A percentile compares a stretch with the other conserved stretches of the same genome.
Conservation (phyloP, 2,113 vertebrate species). For the Planiliza haematocheilus region DNA sequence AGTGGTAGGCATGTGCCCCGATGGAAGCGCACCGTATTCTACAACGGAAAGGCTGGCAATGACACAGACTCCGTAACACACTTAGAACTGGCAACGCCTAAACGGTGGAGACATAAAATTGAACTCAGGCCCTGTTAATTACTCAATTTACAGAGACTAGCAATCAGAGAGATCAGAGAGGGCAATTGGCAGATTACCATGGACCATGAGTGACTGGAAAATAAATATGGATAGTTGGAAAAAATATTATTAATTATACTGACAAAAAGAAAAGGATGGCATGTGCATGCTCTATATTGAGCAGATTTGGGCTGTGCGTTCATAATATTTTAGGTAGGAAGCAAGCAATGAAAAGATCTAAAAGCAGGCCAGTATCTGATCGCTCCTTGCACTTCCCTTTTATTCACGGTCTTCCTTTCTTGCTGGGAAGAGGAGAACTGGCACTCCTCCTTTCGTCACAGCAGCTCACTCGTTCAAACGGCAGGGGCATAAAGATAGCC, state of each 20-base stretch:
- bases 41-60: slow-evolving; percentile 8
- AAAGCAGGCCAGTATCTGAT: slow-evolving; percentile 2
- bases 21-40: slow-evolving; percentile 1
- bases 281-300: neutral
- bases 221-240: slow-evolving; percentile 37
- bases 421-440: slow-evolving; percentile 21
- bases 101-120: slow-evolving; percentile 60
- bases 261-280: neutral
- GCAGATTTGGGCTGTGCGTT: neutral
- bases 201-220: slow-evolving; percentile 57
- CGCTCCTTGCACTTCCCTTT: slow-evolving; percentile 18
- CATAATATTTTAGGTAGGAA: neutral
- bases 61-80: slow-evolving; percentile 22
- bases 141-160: slow-evolving; percentile 64
- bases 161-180: slow-evolving; percentile 17
- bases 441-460: slow-evolving; percentile 40
- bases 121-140: slow-evolving; percentile 74
- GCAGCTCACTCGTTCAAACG: slow-evolving; percentile 53
- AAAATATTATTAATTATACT: slow-evolving; percentile 48
- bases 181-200: slow-evolving; percentile 8
- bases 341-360: neutral
- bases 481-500: slow-evolving; percentile 65
- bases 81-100: slow-evolving; percentile 30
- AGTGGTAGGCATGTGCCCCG: neutral
- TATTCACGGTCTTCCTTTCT: slow-evolving; percentile 28